Base-by-base conservation (phyloP, 2,113 vertebrate genomes). In the Ictalurus furcatus region DNA sequence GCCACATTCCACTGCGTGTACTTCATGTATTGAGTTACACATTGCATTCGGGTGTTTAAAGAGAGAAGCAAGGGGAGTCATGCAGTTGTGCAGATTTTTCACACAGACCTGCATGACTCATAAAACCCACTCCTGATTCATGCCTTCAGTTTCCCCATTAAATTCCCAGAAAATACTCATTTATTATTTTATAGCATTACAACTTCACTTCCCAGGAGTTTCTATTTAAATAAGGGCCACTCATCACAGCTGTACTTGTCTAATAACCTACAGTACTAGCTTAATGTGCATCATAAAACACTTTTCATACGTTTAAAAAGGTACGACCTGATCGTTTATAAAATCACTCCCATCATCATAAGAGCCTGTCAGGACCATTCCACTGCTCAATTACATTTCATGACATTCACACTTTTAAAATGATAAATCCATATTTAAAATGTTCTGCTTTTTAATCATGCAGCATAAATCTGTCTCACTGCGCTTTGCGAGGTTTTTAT, bases 21-120 rank as follows among this genome's bases (percentile, higher is more conserved):
- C 82, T 82, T 80, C 56, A 71, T 74, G 73, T 87, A 90, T 79
- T 30, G 76, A 79, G 89, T 87, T 90, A 86, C 59, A 80, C 23
- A 19, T 83, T 1, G 56, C 17, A 85, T 89, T 56, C n/a, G 85
- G 17, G 40, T 74, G 44, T 86, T 86, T 79, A 56, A 81, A 52
- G 11, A 87, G 48, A 74, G 21, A 73, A 79, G 37, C 30, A 17
- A 4, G 59, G 44, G 78, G 52, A 89, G 28, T 13, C 25, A 23
- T 2, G 44, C 30, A 52, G 34, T 6, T 52, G 6, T 69, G 48
- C 28, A 74, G 34, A 40, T 48, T 88, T 74, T 80, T 54, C 59
- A 86, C 8, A 63, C 80, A 28, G 19, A 58, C 28, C 67, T 37
- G 58, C 82, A 88, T 37, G 73, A 44, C 40, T 9, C 59, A 6